Conservation (phyloP, 2,797 vertebrate species). For the Sebastes taczanowskii region DNA sequence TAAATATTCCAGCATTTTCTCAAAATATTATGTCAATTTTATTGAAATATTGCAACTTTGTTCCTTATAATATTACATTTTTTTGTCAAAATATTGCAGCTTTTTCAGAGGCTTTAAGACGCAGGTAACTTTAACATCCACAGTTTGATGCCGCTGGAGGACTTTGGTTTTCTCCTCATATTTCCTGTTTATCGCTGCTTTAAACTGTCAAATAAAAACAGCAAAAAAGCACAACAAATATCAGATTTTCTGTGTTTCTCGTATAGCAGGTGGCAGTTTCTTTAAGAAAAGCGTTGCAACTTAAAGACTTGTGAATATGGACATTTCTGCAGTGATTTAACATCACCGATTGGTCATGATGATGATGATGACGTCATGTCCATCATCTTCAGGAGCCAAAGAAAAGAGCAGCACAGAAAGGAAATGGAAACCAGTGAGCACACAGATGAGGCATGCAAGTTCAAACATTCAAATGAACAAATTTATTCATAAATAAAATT, state of each 20-base stretch:
- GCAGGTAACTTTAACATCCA: no score
- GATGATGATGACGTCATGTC: background rate
- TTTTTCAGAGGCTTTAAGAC: no score
- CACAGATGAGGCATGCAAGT: conserved; percentile 76
- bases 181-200: background rate
- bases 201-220: background rate
- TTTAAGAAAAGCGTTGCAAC: no score
- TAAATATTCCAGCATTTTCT: no score
- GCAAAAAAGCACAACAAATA: background rate
- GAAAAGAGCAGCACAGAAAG: conserved; percentile 32
- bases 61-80: no score
- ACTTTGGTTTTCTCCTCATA: background rate
- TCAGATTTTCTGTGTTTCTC: background rate
- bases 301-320: background rate
- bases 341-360: background rate
- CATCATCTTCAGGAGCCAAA: conserved; percentile 16
- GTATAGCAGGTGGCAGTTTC: background rate
- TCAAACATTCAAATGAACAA: conserved; percentile 51
- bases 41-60: no score
- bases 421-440: conserved; percentile 42
- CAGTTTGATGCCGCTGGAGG: background rate
- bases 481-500: conserved; percentile 83
- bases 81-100: no score
- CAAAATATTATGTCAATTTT: no score
- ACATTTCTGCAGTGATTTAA: conserved; percentile 40